phyloP scores from a whole-genome alignment of 1,140 invertebrate genomes.

The Dendroctonus valens region DNA sequence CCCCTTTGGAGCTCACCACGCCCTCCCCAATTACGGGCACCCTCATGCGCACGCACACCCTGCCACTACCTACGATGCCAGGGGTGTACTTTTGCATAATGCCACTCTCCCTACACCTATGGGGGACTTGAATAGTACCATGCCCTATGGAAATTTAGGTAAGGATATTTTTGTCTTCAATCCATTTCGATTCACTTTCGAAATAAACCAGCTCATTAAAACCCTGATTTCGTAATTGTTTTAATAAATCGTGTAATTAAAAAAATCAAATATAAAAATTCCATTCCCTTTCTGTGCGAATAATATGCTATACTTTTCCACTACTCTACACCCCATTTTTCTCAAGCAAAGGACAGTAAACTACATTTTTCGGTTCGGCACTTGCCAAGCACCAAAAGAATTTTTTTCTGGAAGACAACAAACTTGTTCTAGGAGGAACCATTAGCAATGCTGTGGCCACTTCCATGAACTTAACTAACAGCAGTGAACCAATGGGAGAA shows the following conservation, averaged over 20 bases:
- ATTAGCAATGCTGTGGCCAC: slow-evolving; percentile 71
- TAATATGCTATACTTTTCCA: too few relatives aligned
- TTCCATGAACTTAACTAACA: slow-evolving; percentile 75
- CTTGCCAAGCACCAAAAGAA: too few relatives aligned
- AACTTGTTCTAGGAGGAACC: slow-evolving; percentile 5
- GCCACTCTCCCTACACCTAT: slow-evolving; percentile 63
- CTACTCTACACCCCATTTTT: too few relatives aligned
- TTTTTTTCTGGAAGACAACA: too few relatives aligned
- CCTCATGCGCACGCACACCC: slow-evolving; percentile 51
- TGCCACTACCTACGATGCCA: slow-evolving; percentile 52
- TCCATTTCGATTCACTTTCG: too few relatives aligned
- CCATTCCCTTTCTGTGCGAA: too few relatives aligned
- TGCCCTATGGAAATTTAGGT: slow-evolving; percentile 60
- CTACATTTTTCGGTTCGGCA: too few relatives aligned
- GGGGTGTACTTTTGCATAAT: slow-evolving; percentile 65
- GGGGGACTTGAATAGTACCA: slow-evolving; percentile 60
- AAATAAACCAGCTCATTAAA: too few relatives aligned
- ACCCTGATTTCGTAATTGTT: neutral
- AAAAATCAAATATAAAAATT: too few relatives aligned
- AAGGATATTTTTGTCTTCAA: too few relatives aligned
- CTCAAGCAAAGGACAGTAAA: too few relatives aligned
- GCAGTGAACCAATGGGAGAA: slow-evolving; percentile 57
- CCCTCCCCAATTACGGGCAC: slow-evolving; percentile 49
- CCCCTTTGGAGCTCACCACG: slow-evolving; percentile 53
- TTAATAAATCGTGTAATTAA: neutral